phyloP scores from a whole-genome alignment of 2,797 vertebrate species.

The Tokudaia muenninki region DNA sequence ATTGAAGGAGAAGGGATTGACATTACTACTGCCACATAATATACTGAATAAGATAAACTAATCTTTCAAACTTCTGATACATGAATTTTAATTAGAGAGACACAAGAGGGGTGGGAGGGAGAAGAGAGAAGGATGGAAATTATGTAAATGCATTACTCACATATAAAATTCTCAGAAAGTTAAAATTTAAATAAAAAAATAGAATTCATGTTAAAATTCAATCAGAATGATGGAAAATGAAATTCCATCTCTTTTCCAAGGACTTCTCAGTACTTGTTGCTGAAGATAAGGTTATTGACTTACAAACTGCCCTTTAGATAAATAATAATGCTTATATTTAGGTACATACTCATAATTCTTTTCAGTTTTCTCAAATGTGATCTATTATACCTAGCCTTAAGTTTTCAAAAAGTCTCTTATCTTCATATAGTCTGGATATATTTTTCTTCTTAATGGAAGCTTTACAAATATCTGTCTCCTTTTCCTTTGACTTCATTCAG shows the following conservation, averaged over 20 bases:
- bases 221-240: slow-evolving; percentile 28
- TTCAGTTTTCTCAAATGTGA: not conserved
- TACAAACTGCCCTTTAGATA: slow-evolving; percentile 14
- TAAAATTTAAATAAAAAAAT: not conserved
- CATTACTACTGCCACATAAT: not conserved
- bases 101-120: not conserved
- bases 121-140: not conserved
- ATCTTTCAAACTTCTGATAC: not conserved
- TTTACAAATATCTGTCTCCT: not conserved
- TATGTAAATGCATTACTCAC: not conserved
- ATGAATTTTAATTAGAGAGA: not conserved
- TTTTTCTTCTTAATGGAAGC: slow-evolving; percentile 1
- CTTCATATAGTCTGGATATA: not conserved
- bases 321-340: not conserved
- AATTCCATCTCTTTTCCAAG: not conserved
- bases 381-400: slow-evolving; percentile 11
- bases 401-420: slow-evolving; percentile 6
- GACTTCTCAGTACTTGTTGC: not conserved
- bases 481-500: slow-evolving; percentile 55
- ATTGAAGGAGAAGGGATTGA: not conserved
- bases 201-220: slow-evolving; percentile 52
- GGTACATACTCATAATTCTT: not conserved
- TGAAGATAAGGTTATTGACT: slow-evolving; percentile 28
- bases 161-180: not conserved
- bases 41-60: slow-evolving; percentile 7